Percentiles rank a stretch among this genome's conserved stretches.
These are phyloP conservation scores for Caranx ignobilis DNA, from an alignment of 2,113 vertebrate species.

Conservation along the genomic window DNA sequence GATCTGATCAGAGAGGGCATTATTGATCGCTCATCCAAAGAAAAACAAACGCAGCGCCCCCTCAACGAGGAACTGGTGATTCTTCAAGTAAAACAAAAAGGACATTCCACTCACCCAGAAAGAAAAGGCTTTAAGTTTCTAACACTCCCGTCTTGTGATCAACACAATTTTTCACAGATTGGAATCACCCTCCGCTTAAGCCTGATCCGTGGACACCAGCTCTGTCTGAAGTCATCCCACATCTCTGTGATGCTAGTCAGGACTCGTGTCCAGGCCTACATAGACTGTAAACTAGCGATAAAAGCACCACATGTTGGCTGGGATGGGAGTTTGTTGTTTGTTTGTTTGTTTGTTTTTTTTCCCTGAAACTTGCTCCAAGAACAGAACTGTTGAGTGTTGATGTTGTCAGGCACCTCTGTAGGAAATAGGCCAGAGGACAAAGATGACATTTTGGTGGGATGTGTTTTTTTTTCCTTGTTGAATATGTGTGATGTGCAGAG, in stretches of 20 bases:
- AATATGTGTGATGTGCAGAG: conserved; percentile 46
- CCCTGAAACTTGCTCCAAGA: conserved; percentile 62
- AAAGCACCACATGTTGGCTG: conserved; percentile 68
- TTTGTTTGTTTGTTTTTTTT: neutral
- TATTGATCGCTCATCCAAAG: conserved; percentile 30
- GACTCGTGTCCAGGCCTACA: conserved; percentile 42
- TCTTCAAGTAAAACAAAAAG: conserved; percentile 70
- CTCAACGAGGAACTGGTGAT: conserved; percentile 52
- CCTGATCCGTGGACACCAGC: conserved; percentile 33
- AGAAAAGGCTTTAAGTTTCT: conserved; percentile 40
- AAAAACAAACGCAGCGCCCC: conserved; percentile 39
- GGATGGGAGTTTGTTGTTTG: conserved; percentile 22
- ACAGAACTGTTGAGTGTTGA: conserved; percentile 51
- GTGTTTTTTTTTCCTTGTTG: conserved; percentile 6
- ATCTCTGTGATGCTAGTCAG: conserved; percentile 29
- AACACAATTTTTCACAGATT: conserved; percentile 57
- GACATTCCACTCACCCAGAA: conserved; percentile 64
- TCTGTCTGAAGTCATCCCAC: conserved; percentile 31
- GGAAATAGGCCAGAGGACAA: conserved; percentile 42
- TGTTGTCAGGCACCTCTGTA: conserved; percentile 46
- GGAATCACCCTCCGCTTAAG: conserved; percentile 19
- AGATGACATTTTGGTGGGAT: conserved; percentile 17
- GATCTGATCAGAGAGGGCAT: conserved; percentile 43
- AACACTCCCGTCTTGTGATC: conserved; percentile 58
- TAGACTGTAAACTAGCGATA: conserved; percentile 72